These are phyloP conservation scores for Varanus komodoensis DNA, from an alignment of 2,113 vertebrate species.

Conservation along the genomic window DNA sequence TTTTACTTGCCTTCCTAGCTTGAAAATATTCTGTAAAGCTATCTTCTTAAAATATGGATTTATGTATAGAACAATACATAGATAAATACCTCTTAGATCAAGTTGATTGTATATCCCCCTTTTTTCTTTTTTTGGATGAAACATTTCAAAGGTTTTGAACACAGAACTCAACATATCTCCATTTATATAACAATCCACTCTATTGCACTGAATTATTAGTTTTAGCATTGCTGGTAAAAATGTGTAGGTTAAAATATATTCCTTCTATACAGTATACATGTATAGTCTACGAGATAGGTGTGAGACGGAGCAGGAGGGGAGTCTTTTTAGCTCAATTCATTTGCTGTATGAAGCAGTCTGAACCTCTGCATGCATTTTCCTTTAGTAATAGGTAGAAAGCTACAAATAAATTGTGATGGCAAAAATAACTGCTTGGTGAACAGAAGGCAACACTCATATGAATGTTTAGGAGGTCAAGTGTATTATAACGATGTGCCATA, in stretches of 20 bases:
- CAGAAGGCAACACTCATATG: conserved; percentile 1
- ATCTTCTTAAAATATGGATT: conserved; percentile 27
- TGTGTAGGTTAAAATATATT: conserved; percentile 15
- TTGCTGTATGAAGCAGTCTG: conserved; percentile 8
- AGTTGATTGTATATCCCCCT: not conserved
- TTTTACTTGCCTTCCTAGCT: not conserved
- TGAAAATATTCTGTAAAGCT: not conserved
- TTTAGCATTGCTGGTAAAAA: conserved; percentile 29
- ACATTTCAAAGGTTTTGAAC: not conserved
- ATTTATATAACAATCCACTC: not conserved
- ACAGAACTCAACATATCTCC: not conserved
- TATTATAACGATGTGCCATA: conserved; percentile 31
- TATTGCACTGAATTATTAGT: not conserved
- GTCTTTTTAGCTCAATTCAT: conserved; percentile 25
- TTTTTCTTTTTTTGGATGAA: not conserved
- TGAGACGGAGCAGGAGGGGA: conserved; percentile 30
- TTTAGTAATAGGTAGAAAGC: conserved; percentile 21
- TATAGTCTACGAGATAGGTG: not conserved
- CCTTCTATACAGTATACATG: not conserved
- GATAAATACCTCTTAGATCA: not conserved
- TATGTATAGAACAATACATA: not conserved
- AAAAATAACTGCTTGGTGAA: conserved; percentile 46
- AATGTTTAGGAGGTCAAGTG: conserved; percentile 32
- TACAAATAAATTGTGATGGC: conserved; percentile 28
- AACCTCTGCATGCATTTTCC: conserved; percentile 15